phyloP scores from a whole-genome alignment of 2,888 invertebrate species.

The Molanna angustata region DNA sequence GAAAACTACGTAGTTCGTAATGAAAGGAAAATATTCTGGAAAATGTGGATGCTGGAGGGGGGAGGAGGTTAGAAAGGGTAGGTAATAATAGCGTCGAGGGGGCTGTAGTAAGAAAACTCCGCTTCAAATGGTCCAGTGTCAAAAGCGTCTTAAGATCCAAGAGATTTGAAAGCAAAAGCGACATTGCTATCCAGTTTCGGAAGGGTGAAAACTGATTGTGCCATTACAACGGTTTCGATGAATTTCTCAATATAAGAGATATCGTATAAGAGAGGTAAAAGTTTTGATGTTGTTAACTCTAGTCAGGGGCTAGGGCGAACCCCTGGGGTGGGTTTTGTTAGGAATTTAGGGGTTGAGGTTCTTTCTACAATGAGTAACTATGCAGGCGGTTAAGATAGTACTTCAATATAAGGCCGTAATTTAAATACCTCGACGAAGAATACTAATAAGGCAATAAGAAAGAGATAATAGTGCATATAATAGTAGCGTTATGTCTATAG shows the following conservation, averaged over 20 bases:
- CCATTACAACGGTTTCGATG: not conserved
- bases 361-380: too few species aligned
- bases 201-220: too few species aligned
- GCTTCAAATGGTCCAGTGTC: constrained; percentile 8
- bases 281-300: constrained; percentile 14
- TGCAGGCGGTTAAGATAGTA: too few species aligned
- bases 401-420: too few species aligned
- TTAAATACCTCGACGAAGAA: too few species aligned
- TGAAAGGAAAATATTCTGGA: not conserved
- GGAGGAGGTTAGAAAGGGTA: constrained; percentile 1
- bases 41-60: constrained; percentile 5
- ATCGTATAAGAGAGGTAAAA: constrained; percentile 25
- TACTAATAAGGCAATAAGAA: too few species aligned
- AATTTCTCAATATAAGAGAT: constrained; percentile 13
- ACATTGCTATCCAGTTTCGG: too few species aligned
- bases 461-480: too few species aligned
- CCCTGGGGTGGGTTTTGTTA: not conserved
- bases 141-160: too few species aligned
- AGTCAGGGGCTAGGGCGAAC: constrained; percentile 1
- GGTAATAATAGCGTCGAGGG: constrained; percentile 12
- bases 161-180: too few species aligned
- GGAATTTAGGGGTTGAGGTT: not conserved
- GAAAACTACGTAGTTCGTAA: not conserved
- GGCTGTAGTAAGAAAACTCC: constrained; percentile 10
- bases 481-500: too few species aligned